phyloP scores from a whole-genome alignment of 2,113 vertebrate genomes.

The Microtus montanus region DNA sequence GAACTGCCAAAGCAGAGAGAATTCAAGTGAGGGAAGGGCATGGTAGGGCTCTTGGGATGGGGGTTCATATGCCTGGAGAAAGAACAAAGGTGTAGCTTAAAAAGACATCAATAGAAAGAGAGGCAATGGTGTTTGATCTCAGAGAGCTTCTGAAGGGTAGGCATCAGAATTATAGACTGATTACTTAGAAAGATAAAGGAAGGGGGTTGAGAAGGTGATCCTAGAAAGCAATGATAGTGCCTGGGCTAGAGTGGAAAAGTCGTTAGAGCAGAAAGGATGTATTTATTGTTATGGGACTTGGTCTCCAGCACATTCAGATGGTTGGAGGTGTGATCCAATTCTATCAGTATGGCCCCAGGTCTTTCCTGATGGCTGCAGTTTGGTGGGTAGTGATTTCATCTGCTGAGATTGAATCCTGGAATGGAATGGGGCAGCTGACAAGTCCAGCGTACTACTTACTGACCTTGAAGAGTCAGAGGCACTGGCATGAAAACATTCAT shows the following conservation, averaged over 20 bases:
- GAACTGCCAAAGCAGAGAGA: neutral
- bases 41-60: neutral
- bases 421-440: too few relatives aligned
- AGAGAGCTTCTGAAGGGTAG: neutral
- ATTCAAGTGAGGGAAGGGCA: rapidly evolving
- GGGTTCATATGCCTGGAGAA: neutral
- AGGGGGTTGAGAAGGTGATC: neutral
- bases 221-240: neutral
- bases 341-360: neutral
- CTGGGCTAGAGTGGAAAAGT: neutral
- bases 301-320: neutral
- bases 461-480: neutral
- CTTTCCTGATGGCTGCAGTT: neutral
- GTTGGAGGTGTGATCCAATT: too few relatives aligned
- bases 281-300: neutral
- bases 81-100: too few relatives aligned
- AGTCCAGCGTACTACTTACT: rapidly evolving
- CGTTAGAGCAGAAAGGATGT: neutral
- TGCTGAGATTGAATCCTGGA: neutral
- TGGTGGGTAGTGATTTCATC: neutral
- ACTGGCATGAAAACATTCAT: rapidly evolving
- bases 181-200: neutral
- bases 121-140: neutral
- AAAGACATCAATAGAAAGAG: neutral
- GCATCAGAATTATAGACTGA: neutral